Percentiles rank a stretch among this genome's conserved stretches.
Evolutionary conservation across 2,888 invertebrate genomes (phyloP).

Genomic region (Ommatoiulus sabulosus): DNA sequence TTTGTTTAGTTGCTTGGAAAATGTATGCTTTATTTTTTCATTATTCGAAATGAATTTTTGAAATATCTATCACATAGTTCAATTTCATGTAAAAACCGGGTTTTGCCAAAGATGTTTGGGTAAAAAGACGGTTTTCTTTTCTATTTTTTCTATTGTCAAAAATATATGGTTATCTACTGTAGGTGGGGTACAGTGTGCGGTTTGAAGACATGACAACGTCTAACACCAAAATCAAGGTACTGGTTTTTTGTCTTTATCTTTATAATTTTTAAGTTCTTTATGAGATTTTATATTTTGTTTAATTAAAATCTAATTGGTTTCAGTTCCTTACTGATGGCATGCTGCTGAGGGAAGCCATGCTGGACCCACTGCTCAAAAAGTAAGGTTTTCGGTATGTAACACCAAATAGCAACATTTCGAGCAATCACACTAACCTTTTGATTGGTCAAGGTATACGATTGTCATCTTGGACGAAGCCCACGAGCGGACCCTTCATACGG

Average conservation of each 20-base stretch:
- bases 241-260: background rate
- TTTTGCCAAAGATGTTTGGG: too few relatives aligned
- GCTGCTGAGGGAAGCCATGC: slow-evolving; percentile 89
- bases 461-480: slow-evolving; percentile 95
- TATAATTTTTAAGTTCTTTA: background rate
- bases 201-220: slow-evolving; percentile 89
- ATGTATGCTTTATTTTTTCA: too few relatives aligned
- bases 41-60: too few relatives aligned
- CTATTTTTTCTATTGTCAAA: background rate
- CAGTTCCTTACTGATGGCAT: slow-evolving; percentile 94
- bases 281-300: background rate
- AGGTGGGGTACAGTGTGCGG: slow-evolving; percentile 75
- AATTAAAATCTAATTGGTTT: slow-evolving; percentile 8
- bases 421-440: background rate
- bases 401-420: background rate
- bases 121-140: too few relatives aligned
- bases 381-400: background rate
- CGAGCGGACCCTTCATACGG: slow-evolving; percentile 93
- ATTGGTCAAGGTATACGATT: slow-evolving; percentile 76
- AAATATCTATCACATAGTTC: too few relatives aligned
- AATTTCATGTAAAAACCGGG: too few relatives aligned
- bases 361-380: slow-evolving; percentile 67
- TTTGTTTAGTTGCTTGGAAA: too few relatives aligned
- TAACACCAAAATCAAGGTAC: slow-evolving; percentile 79
- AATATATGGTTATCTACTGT: slow-evolving; percentile 61